These are phyloP conservation scores for Microtus oregoni DNA, from an alignment of 2,113 vertebrate species.

Conservation along the genomic window DNA sequence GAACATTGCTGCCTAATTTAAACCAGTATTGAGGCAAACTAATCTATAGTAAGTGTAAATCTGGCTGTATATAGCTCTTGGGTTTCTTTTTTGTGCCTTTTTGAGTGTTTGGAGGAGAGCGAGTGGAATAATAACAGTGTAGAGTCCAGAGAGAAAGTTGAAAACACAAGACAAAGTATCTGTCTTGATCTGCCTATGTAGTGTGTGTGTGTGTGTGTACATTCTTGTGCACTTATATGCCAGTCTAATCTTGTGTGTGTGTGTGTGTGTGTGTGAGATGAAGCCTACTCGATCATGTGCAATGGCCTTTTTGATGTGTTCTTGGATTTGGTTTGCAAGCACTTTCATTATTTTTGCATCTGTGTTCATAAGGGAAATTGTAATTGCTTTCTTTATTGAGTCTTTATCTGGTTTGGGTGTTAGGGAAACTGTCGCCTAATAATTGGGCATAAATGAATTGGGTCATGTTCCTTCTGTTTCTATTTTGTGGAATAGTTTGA, in stretches of 20 bases:
- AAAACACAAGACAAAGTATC: background rate
- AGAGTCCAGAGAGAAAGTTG: conserved; percentile 41
- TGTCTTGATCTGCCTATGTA: conserved; percentile 4
- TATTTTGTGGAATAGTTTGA: background rate
- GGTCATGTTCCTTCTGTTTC: background rate
- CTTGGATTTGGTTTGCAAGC: background rate
- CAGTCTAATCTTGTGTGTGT: too few species aligned
- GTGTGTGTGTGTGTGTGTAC: too few species aligned
- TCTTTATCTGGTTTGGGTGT: background rate
- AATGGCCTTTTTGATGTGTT: background rate
- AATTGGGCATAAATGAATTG: background rate
- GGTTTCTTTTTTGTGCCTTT: conserved; percentile 57
- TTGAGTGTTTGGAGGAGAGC: conserved; percentile 40
- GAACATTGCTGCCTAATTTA: conserved; percentile 45
- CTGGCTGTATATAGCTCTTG: conserved; percentile 16
- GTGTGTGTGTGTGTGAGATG: background rate
- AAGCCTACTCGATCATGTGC: background rate
- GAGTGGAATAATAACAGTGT: conserved; percentile 48
- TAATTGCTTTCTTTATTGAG: background rate
- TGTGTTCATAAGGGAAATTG: background rate
- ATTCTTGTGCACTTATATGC: background rate
- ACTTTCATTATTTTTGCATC: background rate
- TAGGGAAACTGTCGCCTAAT: background rate
- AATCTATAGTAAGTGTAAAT: conserved; percentile 37
- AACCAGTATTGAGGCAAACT: conserved; percentile 28